Base-by-base conservation (phyloP, 92 coral and sea anemone genomes). In the Micromussa lordhowensis region DNA sequence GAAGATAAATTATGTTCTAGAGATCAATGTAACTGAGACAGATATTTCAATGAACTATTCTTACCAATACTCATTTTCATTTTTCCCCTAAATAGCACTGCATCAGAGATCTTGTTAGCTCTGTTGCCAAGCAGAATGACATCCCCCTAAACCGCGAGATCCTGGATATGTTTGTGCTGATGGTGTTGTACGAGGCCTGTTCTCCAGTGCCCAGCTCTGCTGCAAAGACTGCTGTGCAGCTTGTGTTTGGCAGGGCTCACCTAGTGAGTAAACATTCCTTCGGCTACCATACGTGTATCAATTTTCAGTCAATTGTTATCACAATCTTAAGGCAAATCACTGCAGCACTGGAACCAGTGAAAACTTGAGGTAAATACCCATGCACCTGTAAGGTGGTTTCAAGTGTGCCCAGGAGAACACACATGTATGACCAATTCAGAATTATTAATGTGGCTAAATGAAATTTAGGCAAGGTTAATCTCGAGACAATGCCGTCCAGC, bases 171-270 rank as follows among this genome's bases (percentile, higher is more conserved):
- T 97, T 97, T 91, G 95, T 95, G 35, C 86, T 94, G 79, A 91
- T 96, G 30, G 96, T 97, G 75, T 85, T 97, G 57, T 89, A 97
- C 75, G 99, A 97, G 80, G 97, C 99, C 1, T 97, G 98, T 86
- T 97, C 99, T 36, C 94, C 94, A 38, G 94, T 93, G 29, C 83
- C 95, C 75, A 87, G 95, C 66, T 92, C 96, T 82, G 95, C 99
- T 26, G 95, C 98, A 64, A 96, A 97, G 82, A 96, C 96, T 88
- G 99, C 99, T 93, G 99, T 96, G 90, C 99, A 97, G 93, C 92
- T 97, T 77, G 84, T 97, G 87, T 97, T 96, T 96, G 99, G 99
- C 68, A 97, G 93, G 81, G 90, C 94, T 40, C 94, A 97, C 64
- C 86, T 97, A 91, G 99, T 97, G 78, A 40, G 89, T 19, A 21